Percentiles rank a stretch among this genome's conserved stretches.
Conservation (phyloP, 2,797 vertebrate species). For the Poeciliopsis gracilis region DNA sequence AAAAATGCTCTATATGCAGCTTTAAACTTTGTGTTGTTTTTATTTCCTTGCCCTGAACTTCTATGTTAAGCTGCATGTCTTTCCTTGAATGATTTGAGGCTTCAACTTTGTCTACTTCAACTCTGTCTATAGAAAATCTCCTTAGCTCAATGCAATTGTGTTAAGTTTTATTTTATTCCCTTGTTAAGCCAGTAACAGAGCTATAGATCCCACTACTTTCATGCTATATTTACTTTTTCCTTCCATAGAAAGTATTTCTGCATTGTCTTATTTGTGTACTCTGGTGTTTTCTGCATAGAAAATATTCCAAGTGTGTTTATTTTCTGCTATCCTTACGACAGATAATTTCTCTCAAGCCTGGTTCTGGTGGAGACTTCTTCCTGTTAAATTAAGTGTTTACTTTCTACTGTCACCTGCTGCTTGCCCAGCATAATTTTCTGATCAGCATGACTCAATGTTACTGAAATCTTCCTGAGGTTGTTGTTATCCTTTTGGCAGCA, state of each 20-base stretch:
- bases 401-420: neutral
- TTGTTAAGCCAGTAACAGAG: neutral
- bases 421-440: neutral
- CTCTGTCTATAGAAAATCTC: neutral
- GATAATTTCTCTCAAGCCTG: neutral
- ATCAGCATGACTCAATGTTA: no score
- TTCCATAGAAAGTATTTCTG: neutral
- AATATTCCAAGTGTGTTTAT: neutral
- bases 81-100: neutral
- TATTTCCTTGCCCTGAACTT: neutral
- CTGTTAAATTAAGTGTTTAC: neutral
- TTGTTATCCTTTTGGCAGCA: neutral
- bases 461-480: neutral
- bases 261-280: neutral
- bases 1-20: neutral
- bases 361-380: neutral
- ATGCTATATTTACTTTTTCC: neutral
- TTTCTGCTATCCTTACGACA: neutral
- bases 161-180: neutral
- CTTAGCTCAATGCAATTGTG: neutral
- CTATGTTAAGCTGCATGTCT: neutral
- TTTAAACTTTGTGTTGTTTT: neutral
- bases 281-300: neutral
- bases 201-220: neutral
- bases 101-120: neutral